phyloP scores from a whole-genome alignment of 2,888 invertebrate species.

The Stomorhina lunata region DNA sequence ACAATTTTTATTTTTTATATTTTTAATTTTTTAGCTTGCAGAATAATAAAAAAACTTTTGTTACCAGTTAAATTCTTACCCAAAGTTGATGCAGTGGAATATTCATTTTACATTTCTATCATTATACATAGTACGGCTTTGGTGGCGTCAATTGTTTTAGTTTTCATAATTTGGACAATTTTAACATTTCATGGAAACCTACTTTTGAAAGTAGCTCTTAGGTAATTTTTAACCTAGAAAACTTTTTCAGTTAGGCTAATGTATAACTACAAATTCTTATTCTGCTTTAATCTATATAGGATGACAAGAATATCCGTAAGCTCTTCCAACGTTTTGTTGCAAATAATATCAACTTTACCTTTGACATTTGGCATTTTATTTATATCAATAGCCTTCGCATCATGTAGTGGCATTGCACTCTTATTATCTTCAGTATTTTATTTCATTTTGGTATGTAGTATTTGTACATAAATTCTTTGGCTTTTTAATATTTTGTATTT shows the following conservation, averaged over 20 bases:
- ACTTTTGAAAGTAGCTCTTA: slow-evolving; percentile 69
- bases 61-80: slow-evolving; percentile 68
- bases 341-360: slow-evolving; percentile 86
- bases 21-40: slow-evolving; percentile 69
- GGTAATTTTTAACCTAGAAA: slow-evolving; percentile 52
- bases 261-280: too few species aligned
- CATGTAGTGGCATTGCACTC: slow-evolving; percentile 88
- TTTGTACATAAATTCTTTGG: background rate
- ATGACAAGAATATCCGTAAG: slow-evolving; percentile 69
- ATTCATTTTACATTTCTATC: slow-evolving; percentile 70
- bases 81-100: slow-evolving; percentile 68
- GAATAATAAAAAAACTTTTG: slow-evolving; percentile 72
- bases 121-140: slow-evolving; percentile 74
- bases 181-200: slow-evolving; percentile 71
- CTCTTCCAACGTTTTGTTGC: slow-evolving; percentile 81
- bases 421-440: slow-evolving; percentile 85
- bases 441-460: slow-evolving; percentile 83
- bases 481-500: background rate
- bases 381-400: slow-evolving; percentile 83
- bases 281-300: too few species aligned
- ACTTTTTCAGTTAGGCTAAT: background rate
- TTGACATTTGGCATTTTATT: slow-evolving; percentile 84
- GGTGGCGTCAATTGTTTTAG: slow-evolving; percentile 69
- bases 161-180: slow-evolving; percentile 69
- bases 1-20: background rate